Percentiles rank a stretch among this genome's conserved stretches.
These are phyloP conservation scores for Gnathonemus longibarbis DNA, from an alignment of 2,113 vertebrate species.

Conservation along the genomic window DNA sequence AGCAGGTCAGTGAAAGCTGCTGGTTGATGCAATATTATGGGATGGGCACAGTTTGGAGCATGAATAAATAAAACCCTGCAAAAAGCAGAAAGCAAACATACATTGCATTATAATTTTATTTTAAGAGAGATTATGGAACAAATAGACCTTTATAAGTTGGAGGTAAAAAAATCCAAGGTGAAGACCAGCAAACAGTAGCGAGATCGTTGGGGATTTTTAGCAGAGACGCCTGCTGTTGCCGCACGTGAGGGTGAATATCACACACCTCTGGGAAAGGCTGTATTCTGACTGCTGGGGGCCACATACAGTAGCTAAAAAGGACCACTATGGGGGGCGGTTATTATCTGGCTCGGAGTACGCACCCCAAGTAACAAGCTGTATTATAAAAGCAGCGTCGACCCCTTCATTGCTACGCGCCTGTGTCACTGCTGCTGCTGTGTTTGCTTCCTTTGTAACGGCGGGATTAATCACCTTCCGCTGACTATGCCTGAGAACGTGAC, in stretches of 20 bases:
- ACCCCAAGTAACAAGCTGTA: neutral
- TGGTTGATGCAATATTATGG: constrained; percentile 5
- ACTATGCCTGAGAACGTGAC: neutral
- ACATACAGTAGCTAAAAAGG: neutral
- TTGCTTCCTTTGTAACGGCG: neutral
- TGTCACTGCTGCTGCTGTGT: neutral
- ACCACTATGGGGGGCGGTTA: neutral
- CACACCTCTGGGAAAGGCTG: neutral
- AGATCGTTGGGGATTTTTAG: neutral
- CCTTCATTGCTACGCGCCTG: neutral
- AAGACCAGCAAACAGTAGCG: neutral
- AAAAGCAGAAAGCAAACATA: neutral
- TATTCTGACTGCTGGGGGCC: neutral
- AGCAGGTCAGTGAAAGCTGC: neutral
- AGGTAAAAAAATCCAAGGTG: neutral
- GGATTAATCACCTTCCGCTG: neutral
- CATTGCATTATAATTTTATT: neutral
- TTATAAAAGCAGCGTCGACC: neutral
- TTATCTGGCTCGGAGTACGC: neutral
- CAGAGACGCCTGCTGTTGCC: neutral
- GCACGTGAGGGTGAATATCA: neutral
- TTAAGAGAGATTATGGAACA: neutral
- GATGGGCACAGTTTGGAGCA: neutral
- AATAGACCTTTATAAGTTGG: neutral
- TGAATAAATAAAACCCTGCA: neutral